Conservation (phyloP, 2,113 vertebrate genomes). For the Polypterus bichir region DNA sequence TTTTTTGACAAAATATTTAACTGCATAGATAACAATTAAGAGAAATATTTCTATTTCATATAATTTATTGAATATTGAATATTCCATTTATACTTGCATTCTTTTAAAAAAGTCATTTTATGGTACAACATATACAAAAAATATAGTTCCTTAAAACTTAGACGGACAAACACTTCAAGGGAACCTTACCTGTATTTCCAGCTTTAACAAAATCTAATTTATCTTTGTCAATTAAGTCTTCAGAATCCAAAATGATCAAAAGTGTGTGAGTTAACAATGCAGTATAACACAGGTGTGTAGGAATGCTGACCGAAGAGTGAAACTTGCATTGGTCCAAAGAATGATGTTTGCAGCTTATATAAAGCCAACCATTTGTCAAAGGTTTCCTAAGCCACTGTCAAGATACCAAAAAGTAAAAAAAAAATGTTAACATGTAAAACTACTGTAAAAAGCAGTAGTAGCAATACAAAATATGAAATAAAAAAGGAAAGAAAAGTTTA, state of each 20-base stretch:
- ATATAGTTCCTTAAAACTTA: too few relatives aligned
- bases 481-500: too few relatives aligned
- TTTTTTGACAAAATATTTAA: too few relatives aligned
- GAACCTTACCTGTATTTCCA: conserved; percentile 32
- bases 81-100: conserved; percentile 29
- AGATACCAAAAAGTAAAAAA: too few relatives aligned
- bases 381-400: conserved; percentile 74
- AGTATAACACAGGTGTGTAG: conserved; percentile 68
- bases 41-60: too few relatives aligned
- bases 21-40: too few relatives aligned
- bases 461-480: too few relatives aligned
- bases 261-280: conserved; percentile 67
- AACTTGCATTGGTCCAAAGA: conserved; percentile 48
- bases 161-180: not conserved
- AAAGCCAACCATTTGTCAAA: conserved; percentile 61
- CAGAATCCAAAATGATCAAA: conserved; percentile 31
- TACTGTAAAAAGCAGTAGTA: too few relatives aligned
- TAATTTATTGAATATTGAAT: conserved; percentile 18
- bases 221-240: conserved; percentile 22
- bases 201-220: conserved; percentile 20
- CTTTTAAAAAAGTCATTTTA: conserved; percentile 22
- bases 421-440: too few relatives aligned
- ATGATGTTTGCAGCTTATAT: conserved; percentile 55
- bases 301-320: conserved; percentile 44
- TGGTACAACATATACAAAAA: too few relatives aligned